Conservation (phyloP, 2,113 vertebrate species). For the Hoplias malabaricus region DNA sequence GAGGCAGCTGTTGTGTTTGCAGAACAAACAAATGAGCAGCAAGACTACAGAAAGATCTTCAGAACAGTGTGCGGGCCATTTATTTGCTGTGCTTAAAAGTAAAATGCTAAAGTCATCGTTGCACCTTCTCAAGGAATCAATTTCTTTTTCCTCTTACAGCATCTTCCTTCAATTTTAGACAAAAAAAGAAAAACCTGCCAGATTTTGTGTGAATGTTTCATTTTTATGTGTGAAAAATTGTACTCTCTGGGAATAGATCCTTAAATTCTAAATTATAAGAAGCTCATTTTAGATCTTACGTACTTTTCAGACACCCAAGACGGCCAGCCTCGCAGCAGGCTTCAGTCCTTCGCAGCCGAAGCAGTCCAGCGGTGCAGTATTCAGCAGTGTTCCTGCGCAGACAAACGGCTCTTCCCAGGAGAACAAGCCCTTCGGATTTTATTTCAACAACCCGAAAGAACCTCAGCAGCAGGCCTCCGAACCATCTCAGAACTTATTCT, state of each 20-base stretch:
- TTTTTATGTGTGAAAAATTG: background rate
- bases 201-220: too few relatives aligned
- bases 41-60: too few relatives aligned
- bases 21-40: too few relatives aligned
- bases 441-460: slow-evolving; percentile 79
- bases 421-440: slow-evolving; percentile 82
- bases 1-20: too few relatives aligned
- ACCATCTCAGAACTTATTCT: slow-evolving; percentile 93
- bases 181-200: too few relatives aligned
- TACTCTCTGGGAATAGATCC: too few relatives aligned
- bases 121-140: too few relatives aligned
- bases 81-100: too few relatives aligned
- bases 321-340: slow-evolving; percentile 68
- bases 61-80: too few relatives aligned
- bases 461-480: slow-evolving; percentile 77
- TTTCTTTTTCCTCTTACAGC: too few relatives aligned
- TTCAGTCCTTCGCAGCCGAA: slow-evolving; percentile 79
- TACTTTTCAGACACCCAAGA: slow-evolving; percentile 83
- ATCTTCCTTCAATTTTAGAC: too few relatives aligned
- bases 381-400: slow-evolving; percentile 82
- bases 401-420: slow-evolving; percentile 84
- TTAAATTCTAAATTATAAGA: background rate
- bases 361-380: slow-evolving; percentile 68
- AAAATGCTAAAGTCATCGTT: too few relatives aligned
- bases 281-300: background rate